Base-by-base conservation (phyloP, 2,113 vertebrate species). In the Cololabis saira region DNA sequence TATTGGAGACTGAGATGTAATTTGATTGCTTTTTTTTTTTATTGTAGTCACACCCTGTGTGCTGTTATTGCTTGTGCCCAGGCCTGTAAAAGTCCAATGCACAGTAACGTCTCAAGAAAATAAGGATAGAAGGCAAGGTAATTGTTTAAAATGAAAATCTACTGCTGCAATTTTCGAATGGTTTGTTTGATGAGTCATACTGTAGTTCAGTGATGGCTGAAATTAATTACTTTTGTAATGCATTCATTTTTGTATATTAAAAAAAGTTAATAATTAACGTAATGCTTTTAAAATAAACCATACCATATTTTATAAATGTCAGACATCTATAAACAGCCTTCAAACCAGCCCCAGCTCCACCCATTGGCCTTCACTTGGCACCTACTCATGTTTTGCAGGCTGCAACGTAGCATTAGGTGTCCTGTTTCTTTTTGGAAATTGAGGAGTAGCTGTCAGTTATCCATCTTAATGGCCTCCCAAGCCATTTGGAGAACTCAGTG, bases 401-500 rank as follows among this genome's bases (percentile, higher is more conserved):
- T 43, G 50, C 13, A 21, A 10, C 12, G 16, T 30, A 43, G 21
- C 17, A 40, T 6, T 19, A 54, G 62, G 62, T 54, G 50, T 65
- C 41, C 12, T 44, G 40, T 65, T 65, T 45, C 62, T 33, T 65
- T n/a, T 19, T 64, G 49, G 40, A 16, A 41, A 42, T 24, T 17
- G 16, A 65, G 50, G 8, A 6, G 50, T 16, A 27, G 22, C 15
- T 7, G 22, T 65, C n/a, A 45, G 62, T 19, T 18, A 24, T 43
- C 41, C 61, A 12, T 50, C 27, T 14, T 42, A 14, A 44, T 30
- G 37, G 40, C 50, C 61, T 30, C n/a, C 22, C 12, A 43, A 12
- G 11, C 18, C 42, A 12, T 42, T 10, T 43, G 50, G 50, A 44
- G 37, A 44, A 18, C 15, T 24, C 5, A 1, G 22, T 47, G 10